These are phyloP conservation scores for Plebejus melissa DNA, from an alignment of 2,888 invertebrate genomes.

Conservation along the genomic window DNA sequence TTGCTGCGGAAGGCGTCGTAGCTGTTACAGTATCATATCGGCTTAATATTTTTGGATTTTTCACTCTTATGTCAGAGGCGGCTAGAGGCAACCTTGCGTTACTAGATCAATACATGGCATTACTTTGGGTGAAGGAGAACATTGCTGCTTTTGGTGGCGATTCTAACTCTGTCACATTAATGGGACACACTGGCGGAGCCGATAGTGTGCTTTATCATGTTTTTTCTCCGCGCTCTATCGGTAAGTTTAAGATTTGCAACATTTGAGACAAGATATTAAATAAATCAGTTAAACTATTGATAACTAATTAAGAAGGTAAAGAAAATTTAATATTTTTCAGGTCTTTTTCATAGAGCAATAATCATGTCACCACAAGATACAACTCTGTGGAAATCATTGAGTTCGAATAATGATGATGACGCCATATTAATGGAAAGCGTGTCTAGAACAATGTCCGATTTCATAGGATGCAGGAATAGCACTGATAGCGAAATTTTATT, in stretches of 20 bases:
- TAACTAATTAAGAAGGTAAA: background rate
- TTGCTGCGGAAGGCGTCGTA: conserved; percentile 84
- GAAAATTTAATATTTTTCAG: conserved; percentile 44
- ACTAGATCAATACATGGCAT: conserved; percentile 89
- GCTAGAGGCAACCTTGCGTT: conserved; percentile 91
- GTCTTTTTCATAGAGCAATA: conserved; percentile 82
- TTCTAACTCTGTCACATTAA: conserved; percentile 85
- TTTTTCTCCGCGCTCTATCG: conserved; percentile 82
- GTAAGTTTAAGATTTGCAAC: conserved; percentile 50
- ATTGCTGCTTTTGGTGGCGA: conserved; percentile 90
- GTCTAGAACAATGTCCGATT: conserved; percentile 77
- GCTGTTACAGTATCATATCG: conserved; percentile 85
- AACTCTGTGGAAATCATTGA: conserved; percentile 55
- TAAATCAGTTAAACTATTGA: too few species aligned
- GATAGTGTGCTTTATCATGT: conserved; percentile 83
- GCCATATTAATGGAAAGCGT: conserved; percentile 59
- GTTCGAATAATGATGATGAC: conserved; percentile 42
- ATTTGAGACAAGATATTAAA: background rate
- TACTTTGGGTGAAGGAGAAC: conserved; percentile 88
- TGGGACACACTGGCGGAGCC: conserved; percentile 90
- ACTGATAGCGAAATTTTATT: conserved; percentile 75
- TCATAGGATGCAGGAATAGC: conserved; percentile 72
- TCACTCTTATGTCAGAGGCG: conserved; percentile 73
- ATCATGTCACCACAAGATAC: conserved; percentile 81
- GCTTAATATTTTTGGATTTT: conserved; percentile 84